phyloP scores from a whole-genome alignment of 2,888 invertebrate genomes.

The Micoletzkya japonica region DNA sequence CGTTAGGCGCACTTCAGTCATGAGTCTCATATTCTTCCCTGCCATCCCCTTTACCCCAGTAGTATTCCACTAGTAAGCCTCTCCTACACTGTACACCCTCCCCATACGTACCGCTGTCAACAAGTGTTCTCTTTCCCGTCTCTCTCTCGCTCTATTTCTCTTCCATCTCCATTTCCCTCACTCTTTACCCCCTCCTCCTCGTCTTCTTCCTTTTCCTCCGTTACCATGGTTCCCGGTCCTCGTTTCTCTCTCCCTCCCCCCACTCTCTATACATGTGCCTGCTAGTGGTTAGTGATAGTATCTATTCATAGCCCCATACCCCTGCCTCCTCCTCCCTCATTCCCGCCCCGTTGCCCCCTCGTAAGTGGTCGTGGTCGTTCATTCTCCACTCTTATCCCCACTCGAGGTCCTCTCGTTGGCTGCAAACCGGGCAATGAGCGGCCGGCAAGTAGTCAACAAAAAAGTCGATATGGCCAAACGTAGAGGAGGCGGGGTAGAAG shows the following conservation, averaged over 20 bases:
- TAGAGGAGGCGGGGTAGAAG: constrained; percentile 1
- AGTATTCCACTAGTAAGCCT: no score
- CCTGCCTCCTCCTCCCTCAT: background rate
- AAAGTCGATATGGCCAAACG: background rate
- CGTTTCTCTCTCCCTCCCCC: background rate
- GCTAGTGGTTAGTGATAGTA: no score
- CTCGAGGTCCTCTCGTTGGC: background rate
- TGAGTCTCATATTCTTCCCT: no score
- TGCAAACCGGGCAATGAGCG: background rate
- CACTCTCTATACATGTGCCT: background rate
- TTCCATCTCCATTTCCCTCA: background rate
- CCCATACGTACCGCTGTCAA: no score
- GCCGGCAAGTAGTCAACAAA: constrained; percentile 4
- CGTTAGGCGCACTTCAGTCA: no score
- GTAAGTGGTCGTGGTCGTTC: background rate
- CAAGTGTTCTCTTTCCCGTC: background rate
- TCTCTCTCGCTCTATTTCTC: background rate
- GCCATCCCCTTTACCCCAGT: no score
- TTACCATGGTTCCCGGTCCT: background rate
- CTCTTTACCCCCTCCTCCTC: background rate
- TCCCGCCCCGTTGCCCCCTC: background rate
- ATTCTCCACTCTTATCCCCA: background rate
- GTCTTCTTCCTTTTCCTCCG: background rate
- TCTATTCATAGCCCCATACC: background rate
- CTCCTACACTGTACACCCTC: no score